These are phyloP conservation scores for Strix aluco DNA, from an alignment of 2,113 vertebrate species.

Conservation along the genomic window DNA sequence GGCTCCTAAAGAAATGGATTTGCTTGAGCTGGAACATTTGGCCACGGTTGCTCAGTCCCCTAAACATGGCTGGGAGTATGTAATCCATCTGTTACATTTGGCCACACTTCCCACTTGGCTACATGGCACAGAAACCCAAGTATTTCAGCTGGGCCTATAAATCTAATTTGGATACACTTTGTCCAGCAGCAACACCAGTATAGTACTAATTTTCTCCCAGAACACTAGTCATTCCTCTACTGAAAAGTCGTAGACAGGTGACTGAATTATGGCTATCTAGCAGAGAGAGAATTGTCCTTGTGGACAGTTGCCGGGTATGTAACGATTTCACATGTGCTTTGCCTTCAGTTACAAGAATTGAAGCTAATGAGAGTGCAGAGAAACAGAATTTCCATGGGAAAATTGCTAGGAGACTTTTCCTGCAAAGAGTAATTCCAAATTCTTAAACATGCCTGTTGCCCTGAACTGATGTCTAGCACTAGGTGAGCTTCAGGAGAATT, in stretches of 20 bases:
- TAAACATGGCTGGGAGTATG: not conserved
- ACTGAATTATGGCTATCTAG: not conserved
- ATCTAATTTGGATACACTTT: not conserved
- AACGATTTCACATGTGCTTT: not conserved
- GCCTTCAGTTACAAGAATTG: not conserved
- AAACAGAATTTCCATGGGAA: not conserved
- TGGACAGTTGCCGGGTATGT: not conserved
- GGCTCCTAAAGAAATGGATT: constrained; percentile 8
- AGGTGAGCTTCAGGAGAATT: not conserved
- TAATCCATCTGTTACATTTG: not conserved
- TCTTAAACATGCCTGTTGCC: not conserved
- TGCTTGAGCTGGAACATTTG: constrained; percentile 6
- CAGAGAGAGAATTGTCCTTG: not conserved
- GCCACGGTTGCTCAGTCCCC: not conserved
- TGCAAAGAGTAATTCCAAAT: not conserved
- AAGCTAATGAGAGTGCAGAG: not conserved
- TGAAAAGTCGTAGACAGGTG: not conserved
- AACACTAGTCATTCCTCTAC: not conserved
- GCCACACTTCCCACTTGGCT: not conserved
- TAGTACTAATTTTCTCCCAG: not conserved
- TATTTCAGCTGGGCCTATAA: not conserved
- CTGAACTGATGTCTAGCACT: not conserved
- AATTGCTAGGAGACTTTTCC: not conserved
- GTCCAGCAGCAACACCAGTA: not conserved
- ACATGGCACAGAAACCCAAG: not conserved